These are phyloP conservation scores for Heliothis virescens DNA, from an alignment of 1,140 invertebrate genomes.

Conservation along the genomic window DNA sequence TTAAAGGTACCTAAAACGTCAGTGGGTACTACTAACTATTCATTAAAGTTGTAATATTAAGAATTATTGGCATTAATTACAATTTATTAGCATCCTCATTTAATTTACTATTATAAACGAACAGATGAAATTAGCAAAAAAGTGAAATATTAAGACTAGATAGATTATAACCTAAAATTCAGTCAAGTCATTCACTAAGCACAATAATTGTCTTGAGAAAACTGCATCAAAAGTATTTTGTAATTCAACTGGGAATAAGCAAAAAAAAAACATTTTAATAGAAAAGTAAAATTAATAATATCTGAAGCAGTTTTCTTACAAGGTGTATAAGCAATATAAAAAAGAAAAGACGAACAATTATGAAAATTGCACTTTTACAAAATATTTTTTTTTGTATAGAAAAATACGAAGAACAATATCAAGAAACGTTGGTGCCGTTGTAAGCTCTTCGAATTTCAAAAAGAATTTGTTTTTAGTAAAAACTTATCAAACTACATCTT, in stretches of 20 bases:
- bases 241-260: neutral
- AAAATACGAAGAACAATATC: constrained; percentile 58
- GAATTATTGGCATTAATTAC: constrained; percentile 35
- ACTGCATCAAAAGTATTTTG: constrained; percentile 4
- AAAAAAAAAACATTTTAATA: constrained; percentile 21
- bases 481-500: constrained; percentile 42
- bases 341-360: constrained; percentile 40
- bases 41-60: constrained; percentile 34
- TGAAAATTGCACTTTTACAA: constrained; percentile 54
- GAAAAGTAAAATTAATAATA: constrained; percentile 8
- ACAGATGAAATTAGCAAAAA: constrained; percentile 57
- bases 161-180: constrained; percentile 70
- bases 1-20: constrained; percentile 62
- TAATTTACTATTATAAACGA: constrained; percentile 38
- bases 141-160: constrained; percentile 69
- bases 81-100: constrained; percentile 35
- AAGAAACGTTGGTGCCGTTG: constrained; percentile 53
- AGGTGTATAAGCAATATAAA: constrained; percentile 44
- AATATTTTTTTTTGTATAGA: constrained; percentile 53
- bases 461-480: constrained; percentile 50
- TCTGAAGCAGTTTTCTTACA: constrained; percentile 34
- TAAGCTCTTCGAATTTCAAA: constrained; percentile 59
- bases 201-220: constrained; percentile 50
- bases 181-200: constrained; percentile 71
- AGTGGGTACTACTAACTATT: constrained; percentile 63